Base-by-base conservation (phyloP, 2,113 vertebrate species). In the Psephotus haematonotus region DNA sequence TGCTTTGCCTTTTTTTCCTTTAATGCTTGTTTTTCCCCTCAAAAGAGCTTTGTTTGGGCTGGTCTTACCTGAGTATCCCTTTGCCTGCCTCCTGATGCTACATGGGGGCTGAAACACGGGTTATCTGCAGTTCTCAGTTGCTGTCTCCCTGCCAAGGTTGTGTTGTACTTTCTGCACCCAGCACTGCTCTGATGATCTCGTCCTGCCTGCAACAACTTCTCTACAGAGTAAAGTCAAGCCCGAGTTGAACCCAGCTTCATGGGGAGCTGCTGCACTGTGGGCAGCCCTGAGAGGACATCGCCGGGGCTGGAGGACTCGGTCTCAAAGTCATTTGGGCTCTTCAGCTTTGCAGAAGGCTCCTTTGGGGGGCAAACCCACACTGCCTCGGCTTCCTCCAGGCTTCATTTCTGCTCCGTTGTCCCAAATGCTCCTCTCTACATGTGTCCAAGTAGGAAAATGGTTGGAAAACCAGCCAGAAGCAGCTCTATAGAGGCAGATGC, bases 271-370 rank as follows among this genome's bases (percentile, higher is more conserved):
- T 25, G 20, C 20, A 59, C 62, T 28, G 7, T 5, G 14, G 41
- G 7, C 2, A 9, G 1, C 6, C 29, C 46, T 0, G 0, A 43
- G 33, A 31, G 71, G 59, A 7, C 12, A 6, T 5, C 0, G 0
- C 20, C 27, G 41, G 44, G 63, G 80, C 59, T 72, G 76, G 22
- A 62, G 72, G 64, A 9, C 16, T 71, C 1, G 1, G n/a, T 1
- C 69, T 35, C 35, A 81, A 49, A 18, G 57, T 3, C 22, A 1
- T 7, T 77, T 16, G 24, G 33, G 59, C 11, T 86, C 68, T 69
- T 63, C 60, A 47, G 74, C 27, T 78, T 78, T 28, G 33, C 19
- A 78, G 27, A 24, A 17, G 16, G 7, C 62, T 62, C 7, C 16
- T 75, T 0, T 24, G 10, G 5, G 47, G 27, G 47, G 3, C 29